A percentile compares a stretch with the other conserved stretches of the same genome.
Evolutionary conservation across 2,113 vertebrate species (phyloP).

Genomic region (Tachysurus vachellii): DNA sequence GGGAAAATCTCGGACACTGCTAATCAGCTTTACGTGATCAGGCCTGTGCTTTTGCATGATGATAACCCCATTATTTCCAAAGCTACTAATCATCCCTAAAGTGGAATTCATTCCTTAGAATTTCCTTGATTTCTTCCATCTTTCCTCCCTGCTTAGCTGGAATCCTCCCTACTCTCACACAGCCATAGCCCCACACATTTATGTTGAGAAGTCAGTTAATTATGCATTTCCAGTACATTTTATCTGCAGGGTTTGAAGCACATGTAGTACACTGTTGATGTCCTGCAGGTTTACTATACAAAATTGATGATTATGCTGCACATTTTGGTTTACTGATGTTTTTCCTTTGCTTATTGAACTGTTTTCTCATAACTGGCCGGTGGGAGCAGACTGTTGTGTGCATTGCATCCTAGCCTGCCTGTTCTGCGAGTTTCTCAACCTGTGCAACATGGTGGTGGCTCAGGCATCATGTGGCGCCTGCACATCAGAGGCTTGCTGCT

Average conservation of each 20-base stretch:
- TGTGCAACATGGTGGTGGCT: slow-evolving; percentile 93
- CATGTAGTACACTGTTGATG: background rate
- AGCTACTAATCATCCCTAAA: slow-evolving; percentile 72
- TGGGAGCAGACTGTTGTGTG: slow-evolving; percentile 87
- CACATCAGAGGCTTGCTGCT: slow-evolving; percentile 88
- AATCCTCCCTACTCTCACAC: slow-evolving; percentile 20
- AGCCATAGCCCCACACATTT: background rate
- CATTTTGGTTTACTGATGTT: slow-evolving; percentile 8
- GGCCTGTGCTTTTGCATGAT: slow-evolving; percentile 73
- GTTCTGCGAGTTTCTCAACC: slow-evolving; percentile 96
- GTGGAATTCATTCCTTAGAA: slow-evolving; percentile 65
- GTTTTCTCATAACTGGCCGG: background rate
- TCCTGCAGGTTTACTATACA: background rate
- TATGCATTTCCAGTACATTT: background rate
- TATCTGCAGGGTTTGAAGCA: background rate
- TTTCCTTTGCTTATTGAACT: background rate
- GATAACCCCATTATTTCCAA: slow-evolving; percentile 74
- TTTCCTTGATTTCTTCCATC: slow-evolving; percentile 59
- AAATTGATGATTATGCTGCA: background rate
- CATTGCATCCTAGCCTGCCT: slow-evolving; percentile 98
- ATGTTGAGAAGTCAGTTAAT: background rate
- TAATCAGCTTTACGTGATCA: slow-evolving; percentile 75
- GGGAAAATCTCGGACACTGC: slow-evolving; percentile 65
- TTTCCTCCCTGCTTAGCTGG: slow-evolving; percentile 32
- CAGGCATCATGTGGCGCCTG: slow-evolving; percentile 91